Conservation (phyloP, 1,140 invertebrate genomes). For the Euglossa dilemma region DNA sequence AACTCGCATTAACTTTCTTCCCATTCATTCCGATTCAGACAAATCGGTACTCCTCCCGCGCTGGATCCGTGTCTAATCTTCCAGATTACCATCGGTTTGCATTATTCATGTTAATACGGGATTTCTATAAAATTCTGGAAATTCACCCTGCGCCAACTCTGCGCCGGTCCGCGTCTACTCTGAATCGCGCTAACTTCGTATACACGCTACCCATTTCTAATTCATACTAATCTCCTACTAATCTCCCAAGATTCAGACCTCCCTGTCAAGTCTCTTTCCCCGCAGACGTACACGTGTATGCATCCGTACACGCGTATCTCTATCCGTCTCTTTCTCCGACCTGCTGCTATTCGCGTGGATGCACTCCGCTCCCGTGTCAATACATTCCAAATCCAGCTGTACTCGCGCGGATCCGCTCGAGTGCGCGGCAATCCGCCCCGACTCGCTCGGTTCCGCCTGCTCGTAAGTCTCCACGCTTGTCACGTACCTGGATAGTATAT, state of each 20-base stretch:
- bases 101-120: no score
- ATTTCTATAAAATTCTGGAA: no score
- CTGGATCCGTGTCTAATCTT: not conserved
- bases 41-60: not conserved
- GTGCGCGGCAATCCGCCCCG: not conserved
- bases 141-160: not conserved
- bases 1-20: not conserved
- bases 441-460: not conserved
- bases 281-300: no score
- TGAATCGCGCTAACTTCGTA: no score
- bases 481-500: slow-evolving; percentile 44
- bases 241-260: not conserved
- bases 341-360: no score
- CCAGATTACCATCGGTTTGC: no score
- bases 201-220: not conserved
- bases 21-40: not conserved
- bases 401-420: slow-evolving; percentile 6
- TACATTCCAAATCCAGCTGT: not conserved
- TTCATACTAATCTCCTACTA: not conserved
- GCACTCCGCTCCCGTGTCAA: not conserved
- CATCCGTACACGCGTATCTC: no score
- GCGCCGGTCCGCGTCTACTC: not conserved
- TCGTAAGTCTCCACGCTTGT: slow-evolving; percentile 32
- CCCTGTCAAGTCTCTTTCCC: no score
- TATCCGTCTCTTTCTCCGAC: no score